Percentiles rank a stretch among this genome's conserved stretches.
Conservation (phyloP, 2,113 vertebrate species). For the Suricata suricatta region DNA sequence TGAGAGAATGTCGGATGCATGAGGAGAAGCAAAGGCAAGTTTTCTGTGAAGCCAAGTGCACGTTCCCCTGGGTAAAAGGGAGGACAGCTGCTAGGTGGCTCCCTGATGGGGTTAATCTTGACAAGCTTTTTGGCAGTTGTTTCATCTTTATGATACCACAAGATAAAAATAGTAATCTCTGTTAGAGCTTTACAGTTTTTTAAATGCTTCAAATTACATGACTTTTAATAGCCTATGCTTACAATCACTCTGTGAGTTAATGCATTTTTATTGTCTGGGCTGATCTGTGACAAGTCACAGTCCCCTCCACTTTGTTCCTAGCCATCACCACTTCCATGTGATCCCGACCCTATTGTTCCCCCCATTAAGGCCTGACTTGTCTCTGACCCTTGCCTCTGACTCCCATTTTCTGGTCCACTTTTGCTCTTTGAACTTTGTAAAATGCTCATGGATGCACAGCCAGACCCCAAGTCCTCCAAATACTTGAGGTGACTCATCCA, state of each 20-base stretch:
- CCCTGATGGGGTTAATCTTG: constrained; percentile 61
- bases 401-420: background rate
- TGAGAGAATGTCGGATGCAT: constrained; percentile 39
- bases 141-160: constrained; percentile 58
- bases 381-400: background rate
- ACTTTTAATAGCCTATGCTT: constrained; percentile 53
- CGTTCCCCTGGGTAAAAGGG: background rate
- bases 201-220: constrained; percentile 52
- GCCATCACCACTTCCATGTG: background rate
- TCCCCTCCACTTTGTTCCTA: background rate
- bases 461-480: background rate
- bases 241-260: background rate
- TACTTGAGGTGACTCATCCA: background rate
- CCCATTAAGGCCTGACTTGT: background rate
- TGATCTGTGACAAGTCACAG: background rate
- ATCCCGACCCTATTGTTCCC: background rate
- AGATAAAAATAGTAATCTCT: constrained; percentile 69
- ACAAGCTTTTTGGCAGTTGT: constrained; percentile 59
- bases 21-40: constrained; percentile 4
- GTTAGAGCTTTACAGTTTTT: constrained; percentile 8
- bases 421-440: background rate
- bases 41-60: constrained; percentile 1
- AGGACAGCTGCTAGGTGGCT: constrained; percentile 59
- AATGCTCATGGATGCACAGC: background rate
- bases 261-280: background rate